Conservation (phyloP, 2,888 invertebrate species). For the Polymixis lichenea region DNA sequence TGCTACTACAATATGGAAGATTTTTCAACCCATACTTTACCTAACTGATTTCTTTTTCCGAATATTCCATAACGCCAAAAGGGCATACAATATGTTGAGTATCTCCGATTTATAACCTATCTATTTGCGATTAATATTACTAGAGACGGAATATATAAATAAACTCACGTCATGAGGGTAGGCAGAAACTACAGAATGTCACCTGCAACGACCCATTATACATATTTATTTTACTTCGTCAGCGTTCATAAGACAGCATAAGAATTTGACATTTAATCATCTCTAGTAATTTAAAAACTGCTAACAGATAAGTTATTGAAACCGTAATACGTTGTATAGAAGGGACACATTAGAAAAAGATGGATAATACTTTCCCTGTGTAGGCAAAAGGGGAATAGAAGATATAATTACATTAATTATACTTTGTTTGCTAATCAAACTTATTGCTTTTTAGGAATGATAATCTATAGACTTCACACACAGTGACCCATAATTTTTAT, state of each 20-base stretch:
- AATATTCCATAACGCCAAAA: not conserved
- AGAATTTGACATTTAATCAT: not conserved
- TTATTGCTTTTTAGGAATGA: slow-evolving; percentile 68
- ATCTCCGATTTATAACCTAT: not conserved
- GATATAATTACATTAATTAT: slow-evolving; percentile 34
- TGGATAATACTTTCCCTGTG: slow-evolving; percentile 4
- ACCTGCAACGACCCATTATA: not conserved
- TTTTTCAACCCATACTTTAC: not conserved
- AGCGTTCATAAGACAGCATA: not conserved
- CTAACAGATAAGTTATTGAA: not conserved
- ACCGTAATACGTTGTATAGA: slow-evolving; percentile 26
- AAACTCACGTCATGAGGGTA: not conserved
- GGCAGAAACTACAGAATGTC: too few species aligned
- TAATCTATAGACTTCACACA: slow-evolving; percentile 44
- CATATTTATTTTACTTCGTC: not conserved
- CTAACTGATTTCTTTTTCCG: not conserved
- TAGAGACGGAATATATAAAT: slow-evolving; percentile 1
- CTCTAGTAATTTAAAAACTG: slow-evolving; percentile 16
- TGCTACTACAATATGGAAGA: slow-evolving; percentile 7
- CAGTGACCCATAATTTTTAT: slow-evolving; percentile 23
- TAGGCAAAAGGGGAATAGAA: slow-evolving; percentile 19
- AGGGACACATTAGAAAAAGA: slow-evolving; percentile 6
- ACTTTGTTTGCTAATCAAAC: slow-evolving; percentile 66
- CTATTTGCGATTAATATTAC: slow-evolving; percentile 15
- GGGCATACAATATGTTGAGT: not conserved